phyloP scores from a whole-genome alignment of 2,888 invertebrate genomes.

The Trachelus stipa region DNA sequence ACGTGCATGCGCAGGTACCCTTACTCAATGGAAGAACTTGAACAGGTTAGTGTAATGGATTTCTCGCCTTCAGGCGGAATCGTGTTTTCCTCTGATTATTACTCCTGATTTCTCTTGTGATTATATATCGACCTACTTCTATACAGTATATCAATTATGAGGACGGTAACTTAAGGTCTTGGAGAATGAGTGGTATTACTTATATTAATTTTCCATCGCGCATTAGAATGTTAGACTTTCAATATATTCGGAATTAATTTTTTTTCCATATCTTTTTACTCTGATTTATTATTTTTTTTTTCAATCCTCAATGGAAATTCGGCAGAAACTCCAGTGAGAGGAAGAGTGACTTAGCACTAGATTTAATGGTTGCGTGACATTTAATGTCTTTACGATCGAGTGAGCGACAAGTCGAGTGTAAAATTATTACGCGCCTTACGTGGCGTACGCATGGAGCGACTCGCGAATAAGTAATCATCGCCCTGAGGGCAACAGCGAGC shows the following conservation, averaged over 20 bases:
- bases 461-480: neutral
- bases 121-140: neutral
- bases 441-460: neutral
- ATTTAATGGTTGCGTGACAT: neutral
- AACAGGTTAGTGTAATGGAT: neutral
- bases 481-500: neutral
- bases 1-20: neutral
- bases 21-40: neutral
- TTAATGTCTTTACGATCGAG: neutral
- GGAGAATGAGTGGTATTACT: neutral
- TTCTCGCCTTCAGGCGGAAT: neutral
- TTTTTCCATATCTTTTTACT: neutral
- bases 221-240: neutral
- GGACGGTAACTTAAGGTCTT: neutral
- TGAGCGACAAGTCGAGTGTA: neutral
- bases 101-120: neutral
- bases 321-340: neutral
- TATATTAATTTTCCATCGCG: too few relatives aligned
- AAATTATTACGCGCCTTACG: neutral
- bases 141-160: neutral
- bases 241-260: neutral
- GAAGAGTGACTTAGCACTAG: neutral
- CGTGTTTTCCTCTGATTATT: neutral
- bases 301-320: neutral
- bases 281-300: too few relatives aligned